Base-by-base conservation (phyloP, 2,113 vertebrate species). In the Cichladusa arquata region DNA sequence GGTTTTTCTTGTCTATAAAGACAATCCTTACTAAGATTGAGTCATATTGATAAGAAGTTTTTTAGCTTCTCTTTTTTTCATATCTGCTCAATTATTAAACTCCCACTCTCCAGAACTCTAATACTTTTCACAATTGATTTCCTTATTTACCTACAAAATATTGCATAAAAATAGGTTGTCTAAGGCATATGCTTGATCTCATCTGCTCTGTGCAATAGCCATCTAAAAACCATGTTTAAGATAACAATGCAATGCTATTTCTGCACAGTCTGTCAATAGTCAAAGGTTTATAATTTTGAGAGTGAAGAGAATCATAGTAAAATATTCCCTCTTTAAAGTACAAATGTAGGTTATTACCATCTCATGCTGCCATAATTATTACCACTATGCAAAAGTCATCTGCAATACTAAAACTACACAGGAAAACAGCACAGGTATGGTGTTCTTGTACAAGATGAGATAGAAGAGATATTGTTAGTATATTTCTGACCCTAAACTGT, bases 351-450 rank as follows among this genome's bases (percentile, higher is more conserved):
- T 89, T 95, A 85, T 95, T 91, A 51, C 56, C 16, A 70, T 58
- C 53, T 91, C 81, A 94, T 51, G 71, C 80, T 93, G 81, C 45
- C 72, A 19, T 91, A 93, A 95, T 96, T 93, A 92, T 94, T 96
- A 87, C 38, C 29, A 61, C 48, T 0, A 4, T 83, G 71, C 60
- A 96, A 82, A 94, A 93, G 38, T 93, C 93, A 86, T 76, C 87
- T 94, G n/a, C 60, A 84, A 22, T 76, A 89, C 81, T 90, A 91
- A 88, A 96, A 88, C 57, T 83, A 40, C 25, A 33, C 24, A 81
- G 80, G 48, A 95, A 48, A 94, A 58, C 40, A 86, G 36, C 65
- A 78, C 44, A 94, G 65, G 31, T n/a, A n/a, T 88, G 69, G 84
- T 17, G 24, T 92, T 82, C 57, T 85, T 72, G 67, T 79, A 77